Evolutionary conservation across 92 coral and sea anemone species (phyloP).

Genomic region (Chrysogorgia sp.): DNA sequence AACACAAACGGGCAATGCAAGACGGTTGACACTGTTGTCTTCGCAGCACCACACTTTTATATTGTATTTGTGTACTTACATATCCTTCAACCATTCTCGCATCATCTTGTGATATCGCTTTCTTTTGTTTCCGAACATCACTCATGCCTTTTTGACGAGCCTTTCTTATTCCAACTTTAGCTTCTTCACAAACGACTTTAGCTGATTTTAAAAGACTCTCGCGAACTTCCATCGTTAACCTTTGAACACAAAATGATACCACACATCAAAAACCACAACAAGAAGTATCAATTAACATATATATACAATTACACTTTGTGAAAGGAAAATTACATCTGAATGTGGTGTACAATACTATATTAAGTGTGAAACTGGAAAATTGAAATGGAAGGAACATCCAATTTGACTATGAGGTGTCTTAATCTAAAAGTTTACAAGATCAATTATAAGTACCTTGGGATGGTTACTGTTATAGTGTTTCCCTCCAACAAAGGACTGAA

Average conservation of each 20-base stretch:
- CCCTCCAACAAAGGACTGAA: slow-evolving; percentile 82
- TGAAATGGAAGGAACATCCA: too few species aligned
- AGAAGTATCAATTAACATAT: not conserved
- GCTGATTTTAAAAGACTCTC: slow-evolving; percentile 82
- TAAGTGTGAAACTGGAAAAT: too few species aligned
- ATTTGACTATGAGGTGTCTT: too few species aligned
- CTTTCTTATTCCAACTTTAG: slow-evolving; percentile 77
- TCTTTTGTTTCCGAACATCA: slow-evolving; percentile 83
- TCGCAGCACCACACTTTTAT: too few species aligned
- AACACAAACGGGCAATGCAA: too few species aligned
- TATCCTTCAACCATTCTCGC: slow-evolving; percentile 80
- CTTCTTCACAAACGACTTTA: slow-evolving; percentile 75
- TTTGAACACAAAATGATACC: slow-evolving; percentile 3
- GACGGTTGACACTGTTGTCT: not conserved
- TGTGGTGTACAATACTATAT: too few species aligned
- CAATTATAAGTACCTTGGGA: slow-evolving; percentile 70
- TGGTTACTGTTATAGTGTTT: slow-evolving; percentile 70
- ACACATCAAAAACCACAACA: too few species aligned
- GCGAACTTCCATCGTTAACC: slow-evolving; percentile 92
- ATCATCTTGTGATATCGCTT: slow-evolving; percentile 87
- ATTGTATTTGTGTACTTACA: slow-evolving; percentile 48
- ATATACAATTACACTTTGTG: too few species aligned
- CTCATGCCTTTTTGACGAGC: slow-evolving; percentile 91
- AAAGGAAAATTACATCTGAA: too few species aligned
- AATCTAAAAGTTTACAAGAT: not conserved